These are phyloP conservation scores for Oriolus oriolus DNA, from an alignment of 2,113 vertebrate species.

Conservation along the genomic window DNA sequence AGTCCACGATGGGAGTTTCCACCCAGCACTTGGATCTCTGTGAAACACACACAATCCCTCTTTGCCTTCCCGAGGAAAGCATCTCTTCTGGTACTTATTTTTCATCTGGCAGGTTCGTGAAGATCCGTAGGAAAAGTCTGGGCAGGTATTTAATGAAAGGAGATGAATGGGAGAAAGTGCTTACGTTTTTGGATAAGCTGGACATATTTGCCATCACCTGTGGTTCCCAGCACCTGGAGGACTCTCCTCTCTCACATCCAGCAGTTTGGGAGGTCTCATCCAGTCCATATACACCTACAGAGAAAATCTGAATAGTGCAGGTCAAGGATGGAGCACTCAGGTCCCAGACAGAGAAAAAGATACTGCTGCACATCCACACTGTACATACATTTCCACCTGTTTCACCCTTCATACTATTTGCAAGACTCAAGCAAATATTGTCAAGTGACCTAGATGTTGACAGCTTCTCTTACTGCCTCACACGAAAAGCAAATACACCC, in stretches of 20 bases:
- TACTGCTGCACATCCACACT: neutral
- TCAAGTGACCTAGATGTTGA: neutral
- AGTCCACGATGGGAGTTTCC: rapidly evolving
- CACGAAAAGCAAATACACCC: neutral
- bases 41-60: neutral
- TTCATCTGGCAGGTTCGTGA: neutral
- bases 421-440: neutral
- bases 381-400: neutral
- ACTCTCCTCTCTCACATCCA: neutral
- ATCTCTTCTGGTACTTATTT: neutral
- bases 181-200: neutral
- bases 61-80: neutral
- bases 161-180: neutral
- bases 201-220: neutral
- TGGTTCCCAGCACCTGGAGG: neutral
- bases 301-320: neutral
- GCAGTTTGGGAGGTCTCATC: neutral
- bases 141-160: neutral
- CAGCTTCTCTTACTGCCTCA: neutral
- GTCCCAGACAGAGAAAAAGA: neutral
- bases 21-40: neutral
- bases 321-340: neutral
- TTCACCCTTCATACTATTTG: neutral
- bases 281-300: neutral
- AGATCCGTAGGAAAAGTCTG: neutral